Conservation (phyloP, 2,888 invertebrate species). For the Argynnis bischoffii region DNA sequence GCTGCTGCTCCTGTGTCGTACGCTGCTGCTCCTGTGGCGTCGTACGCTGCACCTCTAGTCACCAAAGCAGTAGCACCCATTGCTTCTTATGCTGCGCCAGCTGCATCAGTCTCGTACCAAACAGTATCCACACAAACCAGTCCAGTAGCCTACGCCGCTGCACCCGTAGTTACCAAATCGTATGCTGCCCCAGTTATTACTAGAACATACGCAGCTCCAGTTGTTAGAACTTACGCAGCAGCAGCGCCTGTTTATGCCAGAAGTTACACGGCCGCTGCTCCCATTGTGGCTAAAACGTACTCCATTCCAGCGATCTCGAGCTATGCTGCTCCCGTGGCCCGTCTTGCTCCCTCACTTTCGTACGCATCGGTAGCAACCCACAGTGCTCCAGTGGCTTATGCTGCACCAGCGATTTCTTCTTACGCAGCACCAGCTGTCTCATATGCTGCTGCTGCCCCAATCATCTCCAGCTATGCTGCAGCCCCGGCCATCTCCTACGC, state of each 20-base stretch:
- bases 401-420: constrained; percentile 50
- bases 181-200: constrained; percentile 41
- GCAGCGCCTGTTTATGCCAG: constrained; percentile 43
- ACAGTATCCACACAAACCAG: constrained; percentile 43
- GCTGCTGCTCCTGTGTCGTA: constrained; percentile 63
- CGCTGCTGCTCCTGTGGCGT: constrained; percentile 54
- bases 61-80: constrained; percentile 11
- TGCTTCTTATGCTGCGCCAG: constrained; percentile 35
- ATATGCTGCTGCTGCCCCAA: constrained; percentile 50
- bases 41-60: constrained; percentile 33
- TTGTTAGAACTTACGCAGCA: constrained; percentile 41
- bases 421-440: constrained; percentile 45
- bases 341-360: constrained; percentile 44
- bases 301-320: constrained; percentile 21
- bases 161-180: constrained; percentile 54
- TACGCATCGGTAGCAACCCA: constrained; percentile 82
- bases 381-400: constrained; percentile 60
- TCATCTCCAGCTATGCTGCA: constrained; percentile 27
- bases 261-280: constrained; percentile 43
- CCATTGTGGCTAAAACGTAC: constrained; percentile 34
- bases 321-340: constrained; percentile 38
- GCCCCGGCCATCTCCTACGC: constrained; percentile 59
- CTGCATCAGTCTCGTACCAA: constrained; percentile 45
- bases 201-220: constrained; percentile 40
- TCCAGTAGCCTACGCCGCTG: constrained; percentile 56